Evolutionary conservation across 2,113 vertebrate genomes (phyloP), one percentile per base, ranked within the genome.

Genomic region (Sinocyclocheilus anophthalmus): DNA sequence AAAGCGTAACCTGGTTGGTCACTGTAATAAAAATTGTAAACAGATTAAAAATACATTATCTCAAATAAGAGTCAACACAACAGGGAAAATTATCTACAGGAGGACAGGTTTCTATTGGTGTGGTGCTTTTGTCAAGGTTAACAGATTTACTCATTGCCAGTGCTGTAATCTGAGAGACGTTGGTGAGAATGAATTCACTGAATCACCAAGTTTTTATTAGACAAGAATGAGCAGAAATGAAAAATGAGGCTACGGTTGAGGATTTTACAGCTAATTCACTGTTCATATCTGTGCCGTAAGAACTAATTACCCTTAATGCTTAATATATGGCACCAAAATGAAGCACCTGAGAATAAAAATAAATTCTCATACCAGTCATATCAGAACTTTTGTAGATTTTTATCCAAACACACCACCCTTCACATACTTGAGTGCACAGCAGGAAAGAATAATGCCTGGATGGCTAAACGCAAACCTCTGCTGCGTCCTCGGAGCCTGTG

Each of bases 401-500:
- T 24, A 63, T 81, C 22, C 59, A 65, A 61, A 61, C 30, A 61
- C 30, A 22, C 1, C 77, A n/a, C 22, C 5, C 33, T 42, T 73
- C 70, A 39, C 67, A 70, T 70, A 70, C 30, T 70, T 70, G 67
- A 70, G 39, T 53, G 63, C 79, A 39, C 24, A 48, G 18, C 61
- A 65, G 13, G 39, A 22, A 45, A 26, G 22, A 81, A 42, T 63
- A 22, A 83, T 33, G 22, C 24, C 70, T 70, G 50, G 11, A 45
- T 45, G 78, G 8, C 20, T 14, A 57, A 79, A 61, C 10, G 13
- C 76, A 65, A 45, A 61, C 65, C 18, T 83, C 78, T 61, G 13
- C 84, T 70, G 59, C 30, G 61, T 85, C 75, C 75, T 67, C 9
- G 24, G 50, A 82, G 59, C 75, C 45, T 57, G 76, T 86, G 84